Percentiles rank a stretch among this genome's conserved stretches.
Evolutionary conservation across 1,140 invertebrate species (phyloP).

Genomic region (Chrysopa pallens): DNA sequence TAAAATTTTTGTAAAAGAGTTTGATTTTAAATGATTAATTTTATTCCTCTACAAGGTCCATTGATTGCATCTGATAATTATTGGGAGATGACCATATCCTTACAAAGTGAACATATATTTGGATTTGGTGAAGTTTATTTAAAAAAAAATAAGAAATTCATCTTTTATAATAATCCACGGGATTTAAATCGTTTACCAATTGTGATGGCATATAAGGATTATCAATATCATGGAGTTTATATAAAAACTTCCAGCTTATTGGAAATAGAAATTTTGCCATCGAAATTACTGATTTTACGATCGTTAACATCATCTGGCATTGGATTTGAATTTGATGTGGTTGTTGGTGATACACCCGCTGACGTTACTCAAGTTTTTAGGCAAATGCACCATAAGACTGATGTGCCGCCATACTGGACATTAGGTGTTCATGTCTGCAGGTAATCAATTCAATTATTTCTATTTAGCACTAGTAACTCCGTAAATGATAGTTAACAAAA

Average conservation of each 20-base stretch:
- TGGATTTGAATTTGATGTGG: conserved; percentile 10
- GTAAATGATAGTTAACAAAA: too few species aligned
- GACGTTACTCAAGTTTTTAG: conserved; percentile 11
- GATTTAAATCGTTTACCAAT: conserved; percentile 14
- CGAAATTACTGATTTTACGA: conserved; percentile 15
- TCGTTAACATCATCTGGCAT: conserved; percentile 11
- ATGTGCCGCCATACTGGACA: conserved; percentile 12
- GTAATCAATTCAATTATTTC: conserved; percentile 7
- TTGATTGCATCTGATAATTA: conserved; percentile 22
- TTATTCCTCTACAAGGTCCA: conserved; percentile 22
- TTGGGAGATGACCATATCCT: conserved; percentile 23
- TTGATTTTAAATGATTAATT: conserved; percentile 10
- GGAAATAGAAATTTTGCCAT: conserved; percentile 16
- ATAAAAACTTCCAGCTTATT: conserved; percentile 16
- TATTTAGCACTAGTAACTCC: too few species aligned
- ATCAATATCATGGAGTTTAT: conserved; percentile 15
- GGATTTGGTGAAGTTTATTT: conserved; percentile 16
- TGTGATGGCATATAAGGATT: conserved; percentile 17
- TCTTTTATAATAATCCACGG: conserved; percentile 16
- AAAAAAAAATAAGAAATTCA: background rate
- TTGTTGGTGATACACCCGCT: conserved; percentile 14
- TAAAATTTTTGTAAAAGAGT: too few species aligned
- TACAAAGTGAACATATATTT: conserved; percentile 14
- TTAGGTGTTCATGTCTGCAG: conserved; percentile 20
- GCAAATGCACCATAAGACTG: background rate